Base-by-base conservation (phyloP, 2,113 vertebrate genomes). In the Dipodomys stephensi region DNA sequence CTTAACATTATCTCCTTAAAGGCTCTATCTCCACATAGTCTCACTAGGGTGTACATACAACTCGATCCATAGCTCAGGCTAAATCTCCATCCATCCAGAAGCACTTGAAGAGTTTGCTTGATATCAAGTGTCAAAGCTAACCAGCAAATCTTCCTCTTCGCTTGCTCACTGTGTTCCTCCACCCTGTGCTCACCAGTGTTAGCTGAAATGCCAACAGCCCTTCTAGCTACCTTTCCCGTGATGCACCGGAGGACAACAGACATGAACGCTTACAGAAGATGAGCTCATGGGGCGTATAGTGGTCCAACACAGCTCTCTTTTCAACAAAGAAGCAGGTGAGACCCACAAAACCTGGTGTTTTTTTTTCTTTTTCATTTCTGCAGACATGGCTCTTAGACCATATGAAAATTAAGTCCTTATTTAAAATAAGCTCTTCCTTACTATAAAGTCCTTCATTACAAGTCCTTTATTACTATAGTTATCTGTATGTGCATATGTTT, bases 241-340 rank as follows among this genome's bases (percentile, higher is more conserved):
- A 15, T 9, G 1, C 23, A 13, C 7, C 3, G 27, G 39, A 65
- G 39, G 19, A 4, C 7, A 12, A 4, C 49, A 28, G 30, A 15
- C 53, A 53, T 13, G 1, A 6, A 22, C 22, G 28, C 27, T 84
- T 6, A 28, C 7, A 25, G 15, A 5, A 53, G 53, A 1, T 30
- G 2, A 32, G 18, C 28, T 20, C 25, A 25, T 0, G 3, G 68
- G 20, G 1, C 18, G 9, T 5, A 19, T 0, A 20, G 3, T 32
- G 22, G 13, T 7, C 22, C 28, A 68, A 32, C 44, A 13, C 2
- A 2, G 27, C 4, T 35, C 20, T 49, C 25, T 71, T 39, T 16
- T 6, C 13, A 3, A 11, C 16, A 4, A 7, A 78, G 25, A 77
- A 35, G 28, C 27, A 28, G 27, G 44, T 46, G 9, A 13, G 19